These are phyloP conservation scores for Acanthosepion lycidas DNA, from an alignment of 2,888 invertebrate genomes.

Conservation along the genomic window DNA sequence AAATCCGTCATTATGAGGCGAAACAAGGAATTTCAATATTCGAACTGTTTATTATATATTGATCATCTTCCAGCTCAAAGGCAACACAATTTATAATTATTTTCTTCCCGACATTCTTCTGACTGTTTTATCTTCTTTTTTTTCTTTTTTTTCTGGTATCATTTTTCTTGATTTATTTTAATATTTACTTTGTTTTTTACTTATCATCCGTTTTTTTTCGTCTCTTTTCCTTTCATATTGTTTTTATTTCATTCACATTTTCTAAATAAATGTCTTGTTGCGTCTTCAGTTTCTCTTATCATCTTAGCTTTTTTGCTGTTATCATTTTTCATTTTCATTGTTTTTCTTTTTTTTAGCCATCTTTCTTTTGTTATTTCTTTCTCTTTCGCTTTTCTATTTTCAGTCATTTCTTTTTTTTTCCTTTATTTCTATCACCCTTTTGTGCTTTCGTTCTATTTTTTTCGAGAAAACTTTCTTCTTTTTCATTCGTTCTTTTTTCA, in stretches of 20 bases:
- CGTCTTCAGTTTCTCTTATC: too few relatives aligned
- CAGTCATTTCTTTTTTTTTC: background rate
- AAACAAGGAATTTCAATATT: conserved; percentile 11
- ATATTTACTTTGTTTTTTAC: background rate
- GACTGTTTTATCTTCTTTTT: too few relatives aligned
- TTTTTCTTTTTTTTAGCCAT: background rate
- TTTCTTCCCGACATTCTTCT: background rate
- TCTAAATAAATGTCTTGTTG: too few relatives aligned
- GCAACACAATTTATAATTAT: too few relatives aligned
- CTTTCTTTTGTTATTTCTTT: background rate
- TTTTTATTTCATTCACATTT: background rate
- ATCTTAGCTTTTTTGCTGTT: background rate
- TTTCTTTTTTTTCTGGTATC: background rate
- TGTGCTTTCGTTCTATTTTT: background rate
- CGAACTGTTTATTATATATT: conserved; percentile 33
- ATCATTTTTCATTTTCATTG: background rate
- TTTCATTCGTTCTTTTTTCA: background rate
- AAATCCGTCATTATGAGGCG: background rate
- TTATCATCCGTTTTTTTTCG: background rate
- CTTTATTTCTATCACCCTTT: background rate
- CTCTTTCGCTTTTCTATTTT: background rate
- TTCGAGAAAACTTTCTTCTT: background rate
- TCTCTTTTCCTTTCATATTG: background rate
- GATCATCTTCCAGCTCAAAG: background rate
- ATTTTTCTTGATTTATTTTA: background rate